Percentiles rank a stretch among this genome's conserved stretches.
These are phyloP conservation scores for Drosophila helvetica DNA, from an alignment of 2,888 invertebrate species.

Conservation along the genomic window DNA sequence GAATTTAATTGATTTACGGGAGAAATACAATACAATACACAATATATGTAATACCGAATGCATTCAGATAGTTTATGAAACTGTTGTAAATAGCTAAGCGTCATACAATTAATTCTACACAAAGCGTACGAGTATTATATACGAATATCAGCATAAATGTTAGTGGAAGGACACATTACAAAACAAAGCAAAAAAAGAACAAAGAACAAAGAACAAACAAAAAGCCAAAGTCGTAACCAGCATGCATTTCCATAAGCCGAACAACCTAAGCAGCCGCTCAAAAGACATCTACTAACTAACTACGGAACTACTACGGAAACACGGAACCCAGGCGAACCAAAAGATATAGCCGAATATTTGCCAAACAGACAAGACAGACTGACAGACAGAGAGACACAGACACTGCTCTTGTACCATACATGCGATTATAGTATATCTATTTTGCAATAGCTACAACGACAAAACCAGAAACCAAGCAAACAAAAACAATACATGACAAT, in stretches of 20 bases:
- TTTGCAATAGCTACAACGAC: slow-evolving; percentile 63
- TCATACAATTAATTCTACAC: slow-evolving; percentile 46
- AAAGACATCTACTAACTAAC: not conserved
- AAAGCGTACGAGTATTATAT: slow-evolving; percentile 29
- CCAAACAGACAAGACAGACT: slow-evolving; percentile 37
- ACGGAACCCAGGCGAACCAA: slow-evolving; percentile 22
- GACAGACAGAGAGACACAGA: slow-evolving; percentile 22
- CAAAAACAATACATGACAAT: slow-evolving; percentile 74
- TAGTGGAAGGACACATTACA: slow-evolving; percentile 27
- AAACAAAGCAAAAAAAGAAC: slow-evolving; percentile 2
- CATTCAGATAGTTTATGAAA: slow-evolving; percentile 73
- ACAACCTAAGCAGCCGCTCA: slow-evolving; percentile 44
- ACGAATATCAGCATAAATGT: slow-evolving; percentile 43
- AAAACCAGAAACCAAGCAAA: slow-evolving; percentile 44
- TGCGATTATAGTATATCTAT: slow-evolving; percentile 42
- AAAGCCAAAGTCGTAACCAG: slow-evolving; percentile 75
- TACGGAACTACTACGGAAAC: slow-evolving; percentile 5
- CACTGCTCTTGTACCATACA: slow-evolving; percentile 57
- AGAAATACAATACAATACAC: slow-evolving; percentile 29
- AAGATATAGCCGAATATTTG: slow-evolving; percentile 48
- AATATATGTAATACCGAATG: slow-evolving; percentile 28
- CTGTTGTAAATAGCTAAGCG: slow-evolving; percentile 73
- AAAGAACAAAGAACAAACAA: slow-evolving; percentile 17
- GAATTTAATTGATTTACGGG: slow-evolving; percentile 60
- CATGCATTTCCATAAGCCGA: slow-evolving; percentile 71